A percentile compares a stretch with the other conserved stretches of the same genome.
phyloP scores from a whole-genome alignment of 2,888 invertebrate genomes.

The Hylaea fasciaria region DNA sequence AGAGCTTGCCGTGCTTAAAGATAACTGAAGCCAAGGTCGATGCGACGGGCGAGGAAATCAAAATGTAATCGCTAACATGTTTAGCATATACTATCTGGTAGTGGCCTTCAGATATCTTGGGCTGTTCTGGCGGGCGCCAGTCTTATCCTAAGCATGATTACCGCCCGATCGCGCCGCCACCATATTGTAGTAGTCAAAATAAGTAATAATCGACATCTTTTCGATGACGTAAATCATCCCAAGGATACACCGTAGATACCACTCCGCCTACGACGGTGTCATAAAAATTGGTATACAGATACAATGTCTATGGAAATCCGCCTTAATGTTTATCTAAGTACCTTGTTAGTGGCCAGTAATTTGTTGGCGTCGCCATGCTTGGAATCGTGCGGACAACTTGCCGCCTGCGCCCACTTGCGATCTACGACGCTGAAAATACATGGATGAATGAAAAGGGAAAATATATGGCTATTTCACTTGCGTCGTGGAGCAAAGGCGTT shows the following conservation, averaged over 20 bases:
- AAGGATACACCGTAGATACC: conserved; percentile 5
- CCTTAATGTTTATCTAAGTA: conserved; percentile 19
- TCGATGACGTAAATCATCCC: too few species aligned
- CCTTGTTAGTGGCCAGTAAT: conserved; percentile 19
- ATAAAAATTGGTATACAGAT: conserved; percentile 21
- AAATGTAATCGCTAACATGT: too few species aligned
- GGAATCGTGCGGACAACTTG: conserved; percentile 21
- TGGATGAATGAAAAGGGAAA: conserved; percentile 1
- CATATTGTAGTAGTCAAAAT: too few species aligned
- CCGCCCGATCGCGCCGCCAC: too few species aligned
- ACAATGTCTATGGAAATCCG: conserved; percentile 1
- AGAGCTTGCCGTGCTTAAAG: too few species aligned
- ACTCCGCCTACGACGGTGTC: conserved; percentile 19
- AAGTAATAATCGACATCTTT: not conserved
- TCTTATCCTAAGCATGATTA: too few species aligned
- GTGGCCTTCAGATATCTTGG: too few species aligned
- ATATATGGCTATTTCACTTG: conserved; percentile 16
- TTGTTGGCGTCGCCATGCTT: conserved; percentile 23
- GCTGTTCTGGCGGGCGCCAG: too few species aligned
- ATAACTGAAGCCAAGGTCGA: too few species aligned
- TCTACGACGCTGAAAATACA: conserved; percentile 42
- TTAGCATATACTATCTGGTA: too few species aligned
- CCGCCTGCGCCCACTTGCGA: conserved; percentile 40
- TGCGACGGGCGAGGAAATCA: too few species aligned
- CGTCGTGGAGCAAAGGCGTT: too few species aligned